Evolutionary conservation across 2,797 vertebrate genomes (phyloP).

Genomic region (Pogonophryne albipinna): DNA sequence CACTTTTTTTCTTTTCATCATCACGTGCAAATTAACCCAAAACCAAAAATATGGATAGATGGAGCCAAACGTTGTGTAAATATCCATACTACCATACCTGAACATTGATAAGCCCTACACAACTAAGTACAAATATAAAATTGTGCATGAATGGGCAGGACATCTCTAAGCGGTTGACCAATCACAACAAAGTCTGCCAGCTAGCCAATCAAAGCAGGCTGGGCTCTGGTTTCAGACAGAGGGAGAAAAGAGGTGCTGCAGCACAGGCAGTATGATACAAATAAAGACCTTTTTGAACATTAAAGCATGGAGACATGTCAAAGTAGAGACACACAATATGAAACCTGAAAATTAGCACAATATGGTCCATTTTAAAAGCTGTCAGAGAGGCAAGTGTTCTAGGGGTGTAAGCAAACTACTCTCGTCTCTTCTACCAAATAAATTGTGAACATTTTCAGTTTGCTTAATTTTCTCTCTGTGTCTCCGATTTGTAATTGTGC

Average conservation of each 20-base stretch:
- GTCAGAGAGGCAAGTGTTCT: slow-evolving; percentile 37
- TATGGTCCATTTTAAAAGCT: slow-evolving; percentile 45
- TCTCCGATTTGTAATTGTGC: slow-evolving; percentile 56
- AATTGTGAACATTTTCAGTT: slow-evolving; percentile 35
- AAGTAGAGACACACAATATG: not conserved
- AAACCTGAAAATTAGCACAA: not conserved
- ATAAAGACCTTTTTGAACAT: too few relatives aligned
- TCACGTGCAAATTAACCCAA: not conserved
- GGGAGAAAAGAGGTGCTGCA: too few relatives aligned
- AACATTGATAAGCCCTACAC: not conserved
- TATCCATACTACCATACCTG: not conserved
- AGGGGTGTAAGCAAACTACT: slow-evolving; percentile 45
- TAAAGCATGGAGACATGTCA: too few relatives aligned
- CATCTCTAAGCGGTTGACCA: too few relatives aligned
- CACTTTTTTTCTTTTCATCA: not conserved
- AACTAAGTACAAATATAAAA: slow-evolving; percentile 4
- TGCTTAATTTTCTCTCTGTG: slow-evolving; percentile 46
- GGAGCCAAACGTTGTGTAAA: not conserved
- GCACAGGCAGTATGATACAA: too few relatives aligned
- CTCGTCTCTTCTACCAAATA: slow-evolving; percentile 29
- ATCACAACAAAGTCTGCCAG: too few relatives aligned
- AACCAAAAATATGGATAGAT: not conserved
- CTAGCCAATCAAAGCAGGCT: too few relatives aligned
- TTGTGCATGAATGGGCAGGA: not conserved
- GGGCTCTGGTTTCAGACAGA: too few relatives aligned